Evolutionary conservation across 1,140 invertebrate genomes (phyloP), one percentile per base, ranked within the genome.

Genomic region (Lethrus apterus): DNA sequence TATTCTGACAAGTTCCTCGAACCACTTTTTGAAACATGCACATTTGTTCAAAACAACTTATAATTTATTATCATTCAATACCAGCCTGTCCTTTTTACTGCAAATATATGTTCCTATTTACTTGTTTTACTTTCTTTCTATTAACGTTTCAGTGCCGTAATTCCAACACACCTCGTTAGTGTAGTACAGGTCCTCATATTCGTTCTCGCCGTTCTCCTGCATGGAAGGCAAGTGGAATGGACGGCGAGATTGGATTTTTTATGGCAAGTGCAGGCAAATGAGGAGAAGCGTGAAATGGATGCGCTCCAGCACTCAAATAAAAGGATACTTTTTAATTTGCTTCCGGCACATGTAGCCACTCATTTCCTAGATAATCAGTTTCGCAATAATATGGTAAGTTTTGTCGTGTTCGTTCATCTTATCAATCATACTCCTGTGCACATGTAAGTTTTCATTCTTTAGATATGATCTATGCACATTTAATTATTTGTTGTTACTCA

Each of bases 341-440:
- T 97, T 26, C 93, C 93, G 4, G 79, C 85, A 40, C 91, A 94
- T 70, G 93, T 97, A 24, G 91, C 91, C 23, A 86, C 85, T 18
- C 90, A 95, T 69, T 96, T 93, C 64, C 72, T 96, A 38, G 86
- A 89, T 70, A 86, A 86, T 64, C 86, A 89, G 70, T 88, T 89
- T 65, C 75, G 84, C 42, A 87, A 80, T 53, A 89, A 91, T 65
- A 89, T 89, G 86, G 86, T 89, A 70, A 76, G 63, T 63, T 35
- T 45, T 42, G 9, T n/a, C n/a, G n/a, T n/a, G n/a, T n/a, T n/a
- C n/a, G n/a, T n/a, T n/a, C n/a, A n/a, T n/a, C n/a, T n/a, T n/a
- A n/a, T n/a, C n/a, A n/a, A n/a, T n/a, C n/a, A n/a, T n/a, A n/a
- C n/a, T n/a, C n/a, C n/a, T n/a, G n/a, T n/a, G n/a, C n/a, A n/a